A percentile compares a stretch with the other conserved stretches of the same genome.
Conservation (phyloP, 2,797 vertebrate species). For the Scolopax rusticola region DNA sequence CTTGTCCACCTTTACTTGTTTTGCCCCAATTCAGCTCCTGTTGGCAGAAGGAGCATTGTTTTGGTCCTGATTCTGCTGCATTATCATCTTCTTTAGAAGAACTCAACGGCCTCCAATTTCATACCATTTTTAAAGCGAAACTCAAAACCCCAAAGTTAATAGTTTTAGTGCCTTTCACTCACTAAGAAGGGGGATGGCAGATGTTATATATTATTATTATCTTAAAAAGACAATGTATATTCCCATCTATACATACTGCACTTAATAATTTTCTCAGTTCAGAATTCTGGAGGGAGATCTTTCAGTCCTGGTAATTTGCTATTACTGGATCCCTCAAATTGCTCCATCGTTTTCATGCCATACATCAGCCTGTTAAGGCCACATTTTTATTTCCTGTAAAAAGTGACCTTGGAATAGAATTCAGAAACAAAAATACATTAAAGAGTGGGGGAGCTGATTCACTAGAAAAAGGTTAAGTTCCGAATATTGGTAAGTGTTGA, state of each 20-base stretch:
- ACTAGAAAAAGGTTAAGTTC: background rate
- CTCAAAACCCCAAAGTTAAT: background rate
- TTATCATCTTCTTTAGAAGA: background rate
- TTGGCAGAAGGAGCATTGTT: background rate
- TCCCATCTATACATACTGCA: background rate
- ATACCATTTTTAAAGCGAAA: background rate
- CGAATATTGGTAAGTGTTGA: background rate
- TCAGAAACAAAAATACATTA: background rate
- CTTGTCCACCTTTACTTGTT: background rate
- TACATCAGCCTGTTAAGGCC: background rate
- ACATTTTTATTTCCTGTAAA: constrained; percentile 6
- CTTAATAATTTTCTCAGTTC: background rate
- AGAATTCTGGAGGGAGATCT: background rate
- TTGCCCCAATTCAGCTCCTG: background rate
- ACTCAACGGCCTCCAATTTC: background rate
- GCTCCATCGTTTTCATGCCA: background rate
- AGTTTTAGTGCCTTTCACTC: background rate
- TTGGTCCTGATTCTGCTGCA: background rate
- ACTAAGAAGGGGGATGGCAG: rapidly evolving
- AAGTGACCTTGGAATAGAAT: background rate
- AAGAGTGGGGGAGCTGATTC: background rate
- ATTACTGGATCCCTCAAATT: background rate
- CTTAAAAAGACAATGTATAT: background rate
- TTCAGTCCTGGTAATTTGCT: background rate
- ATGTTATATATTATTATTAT: background rate